These are phyloP conservation scores for Manis crassicaudata DNA, from an alignment of 2,797 vertebrate genomes.

Conservation along the genomic window DNA sequence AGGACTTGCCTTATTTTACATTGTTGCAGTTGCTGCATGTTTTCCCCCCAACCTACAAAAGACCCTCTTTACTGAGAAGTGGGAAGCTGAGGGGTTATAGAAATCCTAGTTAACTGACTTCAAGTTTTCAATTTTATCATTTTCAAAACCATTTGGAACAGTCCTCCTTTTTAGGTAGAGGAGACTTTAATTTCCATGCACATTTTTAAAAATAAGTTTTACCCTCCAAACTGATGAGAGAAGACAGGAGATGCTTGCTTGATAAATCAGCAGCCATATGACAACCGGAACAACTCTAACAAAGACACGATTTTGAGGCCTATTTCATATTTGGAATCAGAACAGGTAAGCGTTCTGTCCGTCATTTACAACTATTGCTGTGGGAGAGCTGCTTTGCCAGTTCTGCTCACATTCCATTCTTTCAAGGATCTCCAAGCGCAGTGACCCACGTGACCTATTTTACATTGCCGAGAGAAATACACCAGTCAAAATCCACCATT, in stretches of 20 bases:
- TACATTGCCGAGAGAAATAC: constrained; percentile 63
- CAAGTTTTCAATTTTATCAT: background rate
- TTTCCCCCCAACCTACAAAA: background rate
- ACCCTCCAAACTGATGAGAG: background rate
- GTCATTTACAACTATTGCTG: background rate
- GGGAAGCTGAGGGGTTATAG: background rate
- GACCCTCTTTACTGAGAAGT: background rate
- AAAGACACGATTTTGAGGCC: background rate
- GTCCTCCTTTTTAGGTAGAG: background rate
- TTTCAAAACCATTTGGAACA: background rate
- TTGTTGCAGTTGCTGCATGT: constrained; percentile 32
- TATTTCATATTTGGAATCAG: background rate
- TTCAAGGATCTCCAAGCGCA: constrained; percentile 55
- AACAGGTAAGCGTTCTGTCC: background rate
- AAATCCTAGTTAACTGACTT: background rate
- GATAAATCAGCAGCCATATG: background rate
- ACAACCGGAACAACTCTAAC: background rate
- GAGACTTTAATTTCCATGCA: background rate
- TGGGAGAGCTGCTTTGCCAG: background rate
- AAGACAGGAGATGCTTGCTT: background rate
- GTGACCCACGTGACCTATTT: background rate
- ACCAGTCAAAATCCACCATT: constrained; percentile 12
- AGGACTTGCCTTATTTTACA: constrained; percentile 66
- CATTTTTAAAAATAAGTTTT: background rate
- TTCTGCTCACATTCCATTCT: constrained; percentile 62